These are phyloP conservation scores for Sphecodes monilicornis DNA, from an alignment of 2,888 invertebrate genomes.

Conservation along the genomic window DNA sequence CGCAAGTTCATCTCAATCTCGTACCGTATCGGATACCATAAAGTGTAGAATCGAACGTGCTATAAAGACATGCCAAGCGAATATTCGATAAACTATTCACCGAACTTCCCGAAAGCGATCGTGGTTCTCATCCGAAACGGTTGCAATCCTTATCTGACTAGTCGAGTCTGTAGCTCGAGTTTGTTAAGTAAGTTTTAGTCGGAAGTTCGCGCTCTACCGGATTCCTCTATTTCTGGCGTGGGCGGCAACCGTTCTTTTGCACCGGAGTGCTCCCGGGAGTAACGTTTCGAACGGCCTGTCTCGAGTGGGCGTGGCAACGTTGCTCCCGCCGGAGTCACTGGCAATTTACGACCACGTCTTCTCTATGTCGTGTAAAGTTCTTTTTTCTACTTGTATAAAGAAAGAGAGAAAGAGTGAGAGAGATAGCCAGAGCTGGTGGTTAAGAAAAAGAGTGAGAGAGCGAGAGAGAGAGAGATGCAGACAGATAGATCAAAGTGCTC, in stretches of 20 bases:
- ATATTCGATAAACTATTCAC: not conserved
- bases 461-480: no score
- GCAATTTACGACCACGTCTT: not conserved
- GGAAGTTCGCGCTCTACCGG: not conserved
- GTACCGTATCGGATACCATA: not conserved
- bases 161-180: slow-evolving; percentile 8
- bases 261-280: not conserved
- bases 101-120: slow-evolving; percentile 11
- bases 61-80: not conserved
- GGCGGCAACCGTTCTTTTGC: not conserved
- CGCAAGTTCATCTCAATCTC: not conserved
- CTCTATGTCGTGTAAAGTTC: not conserved
- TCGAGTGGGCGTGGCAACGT: not conserved
- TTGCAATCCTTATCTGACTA: slow-evolving; percentile 22
- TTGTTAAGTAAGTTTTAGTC: not conserved
- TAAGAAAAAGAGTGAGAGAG: not conserved
- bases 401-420: not conserved
- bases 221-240: not conserved
- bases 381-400: not conserved
- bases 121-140: not conserved
- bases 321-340: not conserved
- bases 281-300: not conserved
- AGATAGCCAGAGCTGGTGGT: not conserved
- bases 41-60: not conserved
- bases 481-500: no score